Conservation (phyloP, 2,888 invertebrate species). For the Orthosia gothica region DNA sequence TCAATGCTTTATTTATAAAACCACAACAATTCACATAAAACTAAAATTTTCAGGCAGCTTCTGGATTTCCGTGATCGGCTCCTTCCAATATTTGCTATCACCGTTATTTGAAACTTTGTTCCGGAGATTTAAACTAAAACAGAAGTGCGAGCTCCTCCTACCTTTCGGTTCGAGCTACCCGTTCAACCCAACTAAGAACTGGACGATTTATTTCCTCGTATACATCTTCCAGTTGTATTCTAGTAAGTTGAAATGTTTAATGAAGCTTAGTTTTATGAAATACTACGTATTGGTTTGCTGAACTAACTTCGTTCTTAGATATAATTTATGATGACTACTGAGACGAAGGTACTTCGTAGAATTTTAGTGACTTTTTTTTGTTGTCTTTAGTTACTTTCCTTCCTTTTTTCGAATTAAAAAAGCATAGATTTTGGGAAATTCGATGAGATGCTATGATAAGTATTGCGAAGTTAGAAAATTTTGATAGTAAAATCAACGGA, state of each 20-base stretch:
- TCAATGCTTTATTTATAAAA: no score
- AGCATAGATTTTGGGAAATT: no score
- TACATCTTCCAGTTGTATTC: slow-evolving; percentile 66
- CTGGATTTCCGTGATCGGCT: slow-evolving; percentile 55
- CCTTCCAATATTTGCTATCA: slow-evolving; percentile 63
- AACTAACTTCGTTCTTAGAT: neutral
- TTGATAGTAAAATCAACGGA: no score
- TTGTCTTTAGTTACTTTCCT: no score
- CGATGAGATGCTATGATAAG: no score
- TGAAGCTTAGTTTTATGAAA: slow-evolving; percentile 35
- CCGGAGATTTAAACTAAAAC: slow-evolving; percentile 63
- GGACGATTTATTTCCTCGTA: slow-evolving; percentile 62
- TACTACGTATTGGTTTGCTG: slow-evolving; percentile 7
- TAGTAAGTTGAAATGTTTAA: slow-evolving; percentile 64
- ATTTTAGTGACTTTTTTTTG: neutral
- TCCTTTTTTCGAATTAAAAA: no score
- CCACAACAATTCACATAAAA: neutral
- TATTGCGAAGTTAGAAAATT: no score
- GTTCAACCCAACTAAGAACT: slow-evolving; percentile 63
- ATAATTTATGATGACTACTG: neutral
- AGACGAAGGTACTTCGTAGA: neutral
- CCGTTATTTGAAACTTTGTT: slow-evolving; percentile 69
- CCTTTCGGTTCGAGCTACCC: slow-evolving; percentile 67
- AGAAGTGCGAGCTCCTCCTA: slow-evolving; percentile 62
- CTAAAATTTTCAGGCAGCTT: slow-evolving; percentile 60